Percentiles rank a stretch among this genome's conserved stretches.
phyloP scores from a whole-genome alignment of 2,113 vertebrate genomes.

The Mastomys coucha region DNA sequence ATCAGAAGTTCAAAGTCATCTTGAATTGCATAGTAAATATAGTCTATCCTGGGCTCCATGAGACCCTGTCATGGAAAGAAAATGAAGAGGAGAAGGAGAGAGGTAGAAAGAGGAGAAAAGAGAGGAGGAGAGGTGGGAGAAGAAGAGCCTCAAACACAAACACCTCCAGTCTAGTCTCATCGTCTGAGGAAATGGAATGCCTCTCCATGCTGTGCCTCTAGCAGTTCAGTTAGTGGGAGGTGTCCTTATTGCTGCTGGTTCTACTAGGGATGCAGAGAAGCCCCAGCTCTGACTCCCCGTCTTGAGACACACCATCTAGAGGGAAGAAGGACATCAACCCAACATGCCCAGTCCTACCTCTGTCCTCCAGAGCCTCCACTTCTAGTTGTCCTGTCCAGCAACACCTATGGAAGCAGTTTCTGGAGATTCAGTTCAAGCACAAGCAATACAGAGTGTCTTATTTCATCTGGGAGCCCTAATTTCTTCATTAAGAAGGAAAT shows the following conservation, averaged over 20 bases:
- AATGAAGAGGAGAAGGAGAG: neutral
- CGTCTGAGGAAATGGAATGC: neutral
- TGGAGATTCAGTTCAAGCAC: neutral
- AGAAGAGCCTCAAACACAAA: neutral
- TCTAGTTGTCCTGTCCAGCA: neutral
- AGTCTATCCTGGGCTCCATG: neutral
- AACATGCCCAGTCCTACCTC: neutral
- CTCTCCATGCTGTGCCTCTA: neutral
- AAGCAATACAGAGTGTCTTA: neutral
- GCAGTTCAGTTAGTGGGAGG: neutral
- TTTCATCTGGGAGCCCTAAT: neutral
- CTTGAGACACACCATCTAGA: neutral
- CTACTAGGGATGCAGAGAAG: neutral
- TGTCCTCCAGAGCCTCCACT: neutral
- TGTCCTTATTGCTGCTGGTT: neutral
- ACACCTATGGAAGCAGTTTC: neutral
- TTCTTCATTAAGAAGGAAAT: conserved; percentile 49
- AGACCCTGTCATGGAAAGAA: neutral
- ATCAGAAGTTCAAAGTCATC: neutral
- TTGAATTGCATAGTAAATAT: neutral
- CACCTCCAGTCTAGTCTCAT: neutral
- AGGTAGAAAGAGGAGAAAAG: neutral
- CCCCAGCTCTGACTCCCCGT: neutral
- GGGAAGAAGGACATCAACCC: neutral
- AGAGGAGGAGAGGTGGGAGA: neutral